Conservation (phyloP, 2,888 invertebrate genomes). For the Parasteatoda lunata region DNA sequence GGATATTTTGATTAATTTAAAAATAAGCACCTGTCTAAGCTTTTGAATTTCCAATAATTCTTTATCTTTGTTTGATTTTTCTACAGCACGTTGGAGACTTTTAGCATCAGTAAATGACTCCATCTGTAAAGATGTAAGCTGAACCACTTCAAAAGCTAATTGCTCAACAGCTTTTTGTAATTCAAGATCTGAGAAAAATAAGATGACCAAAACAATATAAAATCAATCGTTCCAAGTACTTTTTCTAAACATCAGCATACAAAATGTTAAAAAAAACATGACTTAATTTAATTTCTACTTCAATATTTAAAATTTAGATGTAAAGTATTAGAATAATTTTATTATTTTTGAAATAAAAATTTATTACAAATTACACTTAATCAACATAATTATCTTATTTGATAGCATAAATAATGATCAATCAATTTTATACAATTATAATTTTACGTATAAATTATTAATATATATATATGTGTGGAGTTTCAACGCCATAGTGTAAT, state of each 20-base stretch:
- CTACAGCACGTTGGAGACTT: constrained; percentile 41
- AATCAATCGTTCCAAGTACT: neutral
- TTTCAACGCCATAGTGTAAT: too few relatives aligned
- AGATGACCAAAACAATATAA: too few relatives aligned
- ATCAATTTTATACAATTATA: neutral
- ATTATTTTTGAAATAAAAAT: neutral
- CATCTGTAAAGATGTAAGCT: constrained; percentile 45
- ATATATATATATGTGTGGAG: too few relatives aligned
- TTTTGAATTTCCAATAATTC: constrained; percentile 54
- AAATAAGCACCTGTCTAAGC: constrained; percentile 43
- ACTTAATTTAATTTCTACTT: neutral
- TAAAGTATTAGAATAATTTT: neutral
- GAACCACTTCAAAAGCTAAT: constrained; percentile 52
- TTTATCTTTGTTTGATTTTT: constrained; percentile 43
- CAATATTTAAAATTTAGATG: neutral
- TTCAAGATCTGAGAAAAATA: constrained; percentile 21
- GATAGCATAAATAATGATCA: neutral
- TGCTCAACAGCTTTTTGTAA: constrained; percentile 47
- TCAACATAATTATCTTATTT: neutral
- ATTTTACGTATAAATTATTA: neutral
- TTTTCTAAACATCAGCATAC: neutral
- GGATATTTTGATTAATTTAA: neutral
- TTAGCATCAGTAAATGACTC: constrained; percentile 51
- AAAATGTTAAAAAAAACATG: neutral
- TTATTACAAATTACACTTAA: neutral